Evolutionary conservation across 2,888 invertebrate species (phyloP), one percentile per base, ranked within the genome.

Genomic region (Ceraclea dissimilis): DNA sequence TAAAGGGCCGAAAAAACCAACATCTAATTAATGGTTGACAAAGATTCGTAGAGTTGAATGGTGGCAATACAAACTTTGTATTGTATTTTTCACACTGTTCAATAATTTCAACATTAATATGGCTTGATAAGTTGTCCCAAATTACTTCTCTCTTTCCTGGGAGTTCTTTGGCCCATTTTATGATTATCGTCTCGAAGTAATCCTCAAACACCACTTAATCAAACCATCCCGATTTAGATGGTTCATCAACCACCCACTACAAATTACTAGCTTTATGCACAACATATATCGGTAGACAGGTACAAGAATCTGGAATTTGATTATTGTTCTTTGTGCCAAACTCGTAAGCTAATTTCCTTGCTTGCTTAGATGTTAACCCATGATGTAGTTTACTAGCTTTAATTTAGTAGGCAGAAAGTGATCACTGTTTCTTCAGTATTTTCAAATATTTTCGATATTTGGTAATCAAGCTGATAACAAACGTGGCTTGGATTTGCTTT

Each of bases 211-310:
- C 63, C 2, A 49, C 59, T 1, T 59, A 26, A 58, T 70, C 70
- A 57, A 71, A 67, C 70, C 70, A 71, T 2, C 71, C 73, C 47
- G 66, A 67, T 50, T 60, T 58, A 54, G 49, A 16, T 17, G 71
- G 71, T 8, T 73, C 74, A 49, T 67, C 67, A 60, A 63, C 61
- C 5, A 63, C 66, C 73, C 74, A 75, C 8, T 67, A 71, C n/a
- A 73, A 43, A 56, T 70, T 52, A 54, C 64, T 63, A 1, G 70
- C 64, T 63, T 73, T 75, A 61, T 73, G 73, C 0, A 71, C 69
- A 4, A 72, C 68, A 61, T 72, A 74, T 20, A 65, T 64, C 4
- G 71, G 70, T 22, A 72, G 60, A 47, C 47, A 47, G 18, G 47
- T 47, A 18, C 47, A n/a, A n/a, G n/a, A n/a, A n/a, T n/a, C n/a